A percentile compares a stretch with the other conserved stretches of the same genome.
Conservation (phyloP, 2,888 invertebrate species). For the Marasmarcha lunaedactyla region DNA sequence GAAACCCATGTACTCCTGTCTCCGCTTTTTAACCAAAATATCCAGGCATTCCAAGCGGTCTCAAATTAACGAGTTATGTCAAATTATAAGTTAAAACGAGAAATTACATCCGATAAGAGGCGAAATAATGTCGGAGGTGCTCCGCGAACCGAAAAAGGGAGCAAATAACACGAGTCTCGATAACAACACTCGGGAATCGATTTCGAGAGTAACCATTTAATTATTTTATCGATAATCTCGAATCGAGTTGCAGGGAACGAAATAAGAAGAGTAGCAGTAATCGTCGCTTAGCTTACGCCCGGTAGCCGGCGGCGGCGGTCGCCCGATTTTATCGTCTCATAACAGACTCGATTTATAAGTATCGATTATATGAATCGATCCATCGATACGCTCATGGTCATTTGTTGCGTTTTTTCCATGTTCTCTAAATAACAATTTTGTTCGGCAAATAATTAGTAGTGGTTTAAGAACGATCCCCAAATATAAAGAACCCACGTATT, state of each 20-base stretch:
- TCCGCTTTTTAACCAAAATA: conserved; percentile 9
- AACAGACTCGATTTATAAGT: conserved; percentile 68
- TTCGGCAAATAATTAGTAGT: conserved; percentile 27
- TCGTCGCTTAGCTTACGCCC: conserved; percentile 67
- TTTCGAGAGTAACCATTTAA: conserved; percentile 71
- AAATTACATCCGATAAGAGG: conserved; percentile 1
- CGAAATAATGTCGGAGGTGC: neutral
- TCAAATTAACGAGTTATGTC: conserved; percentile 3
- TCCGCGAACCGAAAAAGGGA: conserved; percentile 42
- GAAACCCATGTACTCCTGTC: neutral
- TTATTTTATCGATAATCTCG: conserved; percentile 71
- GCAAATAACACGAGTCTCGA: conserved; percentile 55
- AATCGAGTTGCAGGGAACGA: conserved; percentile 47
- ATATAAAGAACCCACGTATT: neutral
- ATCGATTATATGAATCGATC: conserved; percentile 67
- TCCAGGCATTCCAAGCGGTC: conserved; percentile 7
- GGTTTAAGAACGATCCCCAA: conserved; percentile 16
- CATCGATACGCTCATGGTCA: conserved; percentile 57
- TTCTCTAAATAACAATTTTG: conserved; percentile 24
- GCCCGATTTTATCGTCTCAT: conserved; percentile 66
- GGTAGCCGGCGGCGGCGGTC: conserved; percentile 62
- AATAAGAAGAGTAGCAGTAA: conserved; percentile 61
- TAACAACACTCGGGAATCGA: conserved; percentile 70
- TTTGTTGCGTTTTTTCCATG: conserved; percentile 49
- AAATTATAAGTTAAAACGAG: neutral